phyloP scores from a whole-genome alignment of 2,888 invertebrate species.

The Nomada ferruginata region DNA sequence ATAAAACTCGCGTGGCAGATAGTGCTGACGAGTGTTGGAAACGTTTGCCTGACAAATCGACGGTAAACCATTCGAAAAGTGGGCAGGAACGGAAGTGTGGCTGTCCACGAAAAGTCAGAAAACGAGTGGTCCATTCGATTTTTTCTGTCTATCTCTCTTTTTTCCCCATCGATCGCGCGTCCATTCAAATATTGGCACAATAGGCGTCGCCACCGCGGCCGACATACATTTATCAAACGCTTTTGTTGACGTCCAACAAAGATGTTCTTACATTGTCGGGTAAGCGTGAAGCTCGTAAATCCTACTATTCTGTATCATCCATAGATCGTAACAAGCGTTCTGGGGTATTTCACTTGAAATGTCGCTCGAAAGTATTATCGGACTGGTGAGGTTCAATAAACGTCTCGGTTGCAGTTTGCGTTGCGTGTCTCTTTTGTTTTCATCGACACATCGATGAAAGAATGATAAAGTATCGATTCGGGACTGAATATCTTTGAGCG shows the following conservation, averaged over 20 bases:
- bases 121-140: conserved; percentile 9
- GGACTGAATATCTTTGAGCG: background rate
- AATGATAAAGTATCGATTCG: background rate
- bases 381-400: conserved; percentile 26
- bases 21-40: background rate
- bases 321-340: conserved; percentile 6
- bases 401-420: background rate
- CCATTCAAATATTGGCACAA: conserved; percentile 62
- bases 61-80: conserved; percentile 28
- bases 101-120: conserved; percentile 25
- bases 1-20: conserved; percentile 24
- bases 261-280: conserved; percentile 49
- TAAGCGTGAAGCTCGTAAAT: conserved; percentile 55
- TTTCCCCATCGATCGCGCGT: conserved; percentile 29
- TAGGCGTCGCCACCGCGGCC: conserved; percentile 34
- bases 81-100: conserved; percentile 1
- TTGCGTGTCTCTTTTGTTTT: background rate
- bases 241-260: conserved; percentile 54
- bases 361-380: conserved; percentile 14
- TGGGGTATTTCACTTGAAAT: conserved; percentile 23
- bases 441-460: background rate
- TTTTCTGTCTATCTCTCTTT: background rate
- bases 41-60: conserved; percentile 38
- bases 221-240: conserved; percentile 55
- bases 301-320: conserved; percentile 8